Conservation (phyloP, 2,888 invertebrate species). For the Drosophila stalkeri region DNA sequence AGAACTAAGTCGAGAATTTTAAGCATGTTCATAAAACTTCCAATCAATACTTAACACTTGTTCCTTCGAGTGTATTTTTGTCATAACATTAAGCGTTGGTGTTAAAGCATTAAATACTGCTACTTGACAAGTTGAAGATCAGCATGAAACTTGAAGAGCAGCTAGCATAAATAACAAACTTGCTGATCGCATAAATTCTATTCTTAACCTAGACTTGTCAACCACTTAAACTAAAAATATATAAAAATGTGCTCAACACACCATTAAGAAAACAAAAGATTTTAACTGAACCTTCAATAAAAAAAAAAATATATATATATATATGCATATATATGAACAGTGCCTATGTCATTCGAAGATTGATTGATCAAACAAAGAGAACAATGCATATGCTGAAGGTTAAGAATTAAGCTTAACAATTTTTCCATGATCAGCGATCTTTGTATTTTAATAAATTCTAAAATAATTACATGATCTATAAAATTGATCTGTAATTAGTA, state of each 20-base stretch:
- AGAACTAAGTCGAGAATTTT: neutral
- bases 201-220: slow-evolving; percentile 8
- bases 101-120: slow-evolving; percentile 24
- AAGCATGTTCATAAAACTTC: neutral
- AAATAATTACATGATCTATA: neutral
- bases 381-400: neutral
- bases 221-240: slow-evolving; percentile 9
- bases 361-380: neutral
- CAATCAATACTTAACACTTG: neutral
- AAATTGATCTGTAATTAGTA: neutral
- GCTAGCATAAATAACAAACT: neutral
- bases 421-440: neutral
- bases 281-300: neutral
- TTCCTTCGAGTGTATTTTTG: neutral
- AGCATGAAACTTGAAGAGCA: slow-evolving; percentile 18
- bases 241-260: neutral
- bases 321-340: neutral
- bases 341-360: neutral
- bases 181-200: slow-evolving; percentile 9
- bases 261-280: neutral
- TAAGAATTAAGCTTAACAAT: neutral
- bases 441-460: neutral
- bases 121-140: slow-evolving; percentile 29
- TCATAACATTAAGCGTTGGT: slow-evolving; percentile 24
- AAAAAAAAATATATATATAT: too few species aligned